Conservation (phyloP, 35 echinoderm and acorn worm species). For the Apostichopus japonicus region DNA sequence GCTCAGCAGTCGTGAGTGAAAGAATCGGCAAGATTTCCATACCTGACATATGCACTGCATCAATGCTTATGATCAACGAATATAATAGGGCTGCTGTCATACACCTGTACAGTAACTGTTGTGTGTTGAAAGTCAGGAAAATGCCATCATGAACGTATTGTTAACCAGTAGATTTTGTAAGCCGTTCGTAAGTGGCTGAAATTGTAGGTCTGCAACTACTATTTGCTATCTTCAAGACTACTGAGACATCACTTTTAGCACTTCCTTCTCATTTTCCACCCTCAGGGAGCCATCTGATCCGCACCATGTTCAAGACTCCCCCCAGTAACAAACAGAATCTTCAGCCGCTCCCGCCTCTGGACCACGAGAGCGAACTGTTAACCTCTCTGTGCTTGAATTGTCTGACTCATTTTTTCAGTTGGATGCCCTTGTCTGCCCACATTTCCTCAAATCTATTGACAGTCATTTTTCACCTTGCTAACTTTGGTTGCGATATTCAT, state of each 20-base stretch:
- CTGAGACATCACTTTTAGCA: background rate
- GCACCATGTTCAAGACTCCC: slow-evolving; percentile 92
- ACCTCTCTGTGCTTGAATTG: slow-evolving; percentile 77
- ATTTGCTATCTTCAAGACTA: too few relatives aligned
- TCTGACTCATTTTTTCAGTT: slow-evolving; percentile 88
- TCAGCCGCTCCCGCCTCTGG: slow-evolving; percentile 84
- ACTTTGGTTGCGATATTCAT: slow-evolving; percentile 97
- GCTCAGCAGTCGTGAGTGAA: too few relatives aligned
- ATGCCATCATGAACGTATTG: too few relatives aligned
- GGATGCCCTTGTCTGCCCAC: slow-evolving; percentile 84
- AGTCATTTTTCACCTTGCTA: slow-evolving; percentile 98
- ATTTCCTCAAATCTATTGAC: slow-evolving; percentile 85
- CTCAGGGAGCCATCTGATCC: slow-evolving; percentile 88
- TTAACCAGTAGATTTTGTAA: too few relatives aligned
- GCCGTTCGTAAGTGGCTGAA: background rate
- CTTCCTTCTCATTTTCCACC: background rate
- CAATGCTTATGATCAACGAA: too few relatives aligned
- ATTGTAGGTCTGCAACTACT: background rate
- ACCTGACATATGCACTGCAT: too few relatives aligned
- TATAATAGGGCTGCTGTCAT: too few relatives aligned
- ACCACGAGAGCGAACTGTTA: slow-evolving; percentile 95
- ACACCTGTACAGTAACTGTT: too few relatives aligned
- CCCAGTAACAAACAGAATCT: slow-evolving; percentile 89
- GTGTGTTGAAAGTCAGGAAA: too few relatives aligned
- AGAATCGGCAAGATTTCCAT: too few relatives aligned